Conservation (phyloP, 2,797 vertebrate species). For the Xenopus petersii region DNA sequence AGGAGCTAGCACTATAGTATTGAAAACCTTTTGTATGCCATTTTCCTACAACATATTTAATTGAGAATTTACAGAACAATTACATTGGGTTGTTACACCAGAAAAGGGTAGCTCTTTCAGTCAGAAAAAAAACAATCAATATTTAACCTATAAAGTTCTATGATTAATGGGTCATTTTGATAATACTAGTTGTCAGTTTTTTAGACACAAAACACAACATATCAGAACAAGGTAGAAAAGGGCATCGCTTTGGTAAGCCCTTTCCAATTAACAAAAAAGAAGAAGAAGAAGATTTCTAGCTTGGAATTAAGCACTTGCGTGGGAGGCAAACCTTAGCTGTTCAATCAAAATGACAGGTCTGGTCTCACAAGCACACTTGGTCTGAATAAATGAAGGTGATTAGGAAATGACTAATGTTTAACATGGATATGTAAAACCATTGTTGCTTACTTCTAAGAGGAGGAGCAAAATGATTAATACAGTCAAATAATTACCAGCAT, state of each 20-base stretch:
- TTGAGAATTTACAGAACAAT: constrained; percentile 21
- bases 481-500: constrained; percentile 1
- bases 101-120: constrained; percentile 41
- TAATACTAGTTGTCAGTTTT: constrained; percentile 39
- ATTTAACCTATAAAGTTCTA: constrained; percentile 50
- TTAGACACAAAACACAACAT: constrained; percentile 28
- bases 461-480: constrained; percentile 3
- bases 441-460: constrained; percentile 16
- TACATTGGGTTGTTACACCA: constrained; percentile 29
- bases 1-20: too few relatives aligned
- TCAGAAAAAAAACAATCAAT: constrained; percentile 52
- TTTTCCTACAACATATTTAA: constrained; percentile 8
- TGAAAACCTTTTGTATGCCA: background rate
- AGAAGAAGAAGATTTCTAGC: constrained; percentile 20
- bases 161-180: constrained; percentile 50
- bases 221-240: constrained; percentile 49
- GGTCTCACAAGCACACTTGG: constrained; percentile 16
- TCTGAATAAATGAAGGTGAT: constrained; percentile 30
- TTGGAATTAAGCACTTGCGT: constrained; percentile 40
- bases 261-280: constrained; percentile 38
- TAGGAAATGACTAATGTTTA: constrained; percentile 30
- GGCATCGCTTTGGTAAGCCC: constrained; percentile 34
- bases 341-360: constrained; percentile 43
- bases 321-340: constrained; percentile 24
- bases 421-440: constrained; percentile 24